Conservation (phyloP, 2,113 vertebrate genomes). For the Limnothrissa miodon region DNA sequence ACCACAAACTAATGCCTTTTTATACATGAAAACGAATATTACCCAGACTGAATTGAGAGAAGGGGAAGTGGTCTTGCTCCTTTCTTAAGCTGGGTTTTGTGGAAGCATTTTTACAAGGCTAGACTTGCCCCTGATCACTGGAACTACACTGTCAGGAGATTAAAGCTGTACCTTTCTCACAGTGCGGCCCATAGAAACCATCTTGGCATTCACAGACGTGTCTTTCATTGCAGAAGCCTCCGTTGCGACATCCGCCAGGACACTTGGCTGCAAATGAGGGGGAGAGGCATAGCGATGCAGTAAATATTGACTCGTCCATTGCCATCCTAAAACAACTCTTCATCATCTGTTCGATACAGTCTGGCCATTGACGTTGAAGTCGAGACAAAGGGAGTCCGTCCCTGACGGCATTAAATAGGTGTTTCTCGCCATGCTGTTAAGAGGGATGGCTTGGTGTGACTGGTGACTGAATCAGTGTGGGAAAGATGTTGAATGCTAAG, state of each 20-base stretch:
- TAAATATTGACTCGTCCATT: slow-evolving; percentile 1
- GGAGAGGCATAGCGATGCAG: neutral
- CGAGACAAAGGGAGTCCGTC: neutral
- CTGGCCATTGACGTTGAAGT: neutral
- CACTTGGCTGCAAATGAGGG: slow-evolving; percentile 71
- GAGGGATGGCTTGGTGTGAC: neutral
- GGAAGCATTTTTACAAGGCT: neutral
- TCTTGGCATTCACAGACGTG: slow-evolving; percentile 84
- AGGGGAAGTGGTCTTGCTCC: slow-evolving; percentile 11
- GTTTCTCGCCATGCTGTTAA: neutral
- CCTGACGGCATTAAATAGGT: neutral
- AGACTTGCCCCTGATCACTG: slow-evolving; percentile 1
- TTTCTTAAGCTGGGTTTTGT: neutral
- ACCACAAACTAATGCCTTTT: slow-evolving; percentile 3
- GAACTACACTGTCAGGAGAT: neutral
- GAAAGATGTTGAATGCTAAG: neutral
- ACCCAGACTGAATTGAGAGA: neutral
- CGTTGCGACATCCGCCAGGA: slow-evolving; percentile 85
- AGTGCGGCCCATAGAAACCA: slow-evolving; percentile 85
- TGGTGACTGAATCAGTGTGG: neutral
- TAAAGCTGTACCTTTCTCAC: slow-evolving; percentile 81
- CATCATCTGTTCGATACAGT: neutral
- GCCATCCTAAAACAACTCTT: neutral
- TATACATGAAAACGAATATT: slow-evolving; percentile 8
- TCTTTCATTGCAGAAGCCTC: slow-evolving; percentile 83